Evolutionary conservation across 2,797 vertebrate genomes (phyloP).

Genomic region (Perodicticus potto): DNA sequence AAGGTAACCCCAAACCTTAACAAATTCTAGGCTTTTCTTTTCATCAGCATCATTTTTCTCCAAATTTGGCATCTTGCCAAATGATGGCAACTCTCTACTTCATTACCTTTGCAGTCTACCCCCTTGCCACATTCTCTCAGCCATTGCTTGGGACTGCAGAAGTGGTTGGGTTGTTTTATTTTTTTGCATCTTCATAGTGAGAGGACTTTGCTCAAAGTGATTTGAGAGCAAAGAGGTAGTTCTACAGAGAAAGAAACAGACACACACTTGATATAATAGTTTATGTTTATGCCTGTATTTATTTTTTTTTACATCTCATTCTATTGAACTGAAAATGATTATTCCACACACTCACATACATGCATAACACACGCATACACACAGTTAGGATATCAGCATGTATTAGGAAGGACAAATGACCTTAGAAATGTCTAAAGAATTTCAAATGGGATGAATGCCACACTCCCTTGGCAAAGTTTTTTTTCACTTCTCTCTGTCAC

Average conservation of each 20-base stretch:
- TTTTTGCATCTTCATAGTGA: background rate
- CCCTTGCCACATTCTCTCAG: background rate
- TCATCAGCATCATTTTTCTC: background rate
- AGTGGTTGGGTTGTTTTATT: background rate
- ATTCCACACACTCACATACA: background rate
- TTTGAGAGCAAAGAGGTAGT: background rate
- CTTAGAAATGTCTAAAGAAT: background rate
- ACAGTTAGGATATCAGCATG: background rate
- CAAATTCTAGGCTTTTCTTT: background rate
- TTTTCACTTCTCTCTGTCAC: background rate
- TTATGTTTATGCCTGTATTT: background rate
- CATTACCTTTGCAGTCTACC: background rate
- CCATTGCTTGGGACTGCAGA: background rate
- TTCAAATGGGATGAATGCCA: background rate
- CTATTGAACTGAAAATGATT: background rate
- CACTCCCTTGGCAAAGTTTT: background rate
- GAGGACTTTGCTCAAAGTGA: background rate
- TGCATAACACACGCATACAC: background rate
- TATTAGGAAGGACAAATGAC: background rate
- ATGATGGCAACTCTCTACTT: background rate
- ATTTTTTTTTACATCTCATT: background rate
- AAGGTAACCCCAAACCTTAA: background rate
- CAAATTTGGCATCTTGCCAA: background rate
- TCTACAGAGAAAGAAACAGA: background rate
- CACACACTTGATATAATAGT: background rate